A percentile compares a stretch with the other conserved stretches of the same genome.
phyloP scores from a whole-genome alignment of 2,113 vertebrate genomes.

The Clinocottus analis region DNA sequence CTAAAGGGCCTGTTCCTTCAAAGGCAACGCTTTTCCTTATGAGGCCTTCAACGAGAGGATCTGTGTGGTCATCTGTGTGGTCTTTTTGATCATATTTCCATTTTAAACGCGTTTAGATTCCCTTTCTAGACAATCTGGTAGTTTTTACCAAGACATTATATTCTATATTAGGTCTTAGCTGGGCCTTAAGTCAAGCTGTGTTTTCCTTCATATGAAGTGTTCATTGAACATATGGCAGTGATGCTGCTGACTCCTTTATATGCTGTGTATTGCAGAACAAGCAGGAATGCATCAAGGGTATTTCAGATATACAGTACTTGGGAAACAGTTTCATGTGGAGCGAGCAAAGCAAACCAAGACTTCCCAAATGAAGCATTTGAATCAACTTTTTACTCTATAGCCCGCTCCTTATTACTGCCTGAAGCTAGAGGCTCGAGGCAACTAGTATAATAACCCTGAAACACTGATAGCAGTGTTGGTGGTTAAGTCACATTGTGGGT shows the following conservation, averaged over 20 bases:
- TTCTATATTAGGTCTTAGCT: constrained; percentile 6
- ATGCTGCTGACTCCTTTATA: background rate
- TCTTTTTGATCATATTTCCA: constrained; percentile 51
- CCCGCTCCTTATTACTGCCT: background rate
- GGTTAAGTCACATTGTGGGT: background rate
- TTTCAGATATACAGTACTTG: background rate
- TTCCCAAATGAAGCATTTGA: background rate
- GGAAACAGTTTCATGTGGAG: background rate
- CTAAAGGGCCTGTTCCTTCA: constrained; percentile 61
- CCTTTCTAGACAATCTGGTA: constrained; percentile 7
- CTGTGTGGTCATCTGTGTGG: constrained; percentile 68
- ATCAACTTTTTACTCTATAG: background rate
- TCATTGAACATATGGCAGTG: background rate
- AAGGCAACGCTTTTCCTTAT: constrained; percentile 47
- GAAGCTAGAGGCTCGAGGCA: background rate
- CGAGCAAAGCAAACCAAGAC: background rate
- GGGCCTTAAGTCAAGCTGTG: constrained; percentile 10
- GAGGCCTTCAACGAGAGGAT: constrained; percentile 63
- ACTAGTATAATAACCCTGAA: background rate
- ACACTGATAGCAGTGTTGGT: background rate
- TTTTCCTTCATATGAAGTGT: background rate
- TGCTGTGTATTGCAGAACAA: background rate
- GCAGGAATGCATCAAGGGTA: background rate
- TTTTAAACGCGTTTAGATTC: constrained; percentile 43
- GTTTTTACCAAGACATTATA: constrained; percentile 14